Conservation (phyloP, 2,888 invertebrate genomes). For the Lacanobia oleracea region DNA sequence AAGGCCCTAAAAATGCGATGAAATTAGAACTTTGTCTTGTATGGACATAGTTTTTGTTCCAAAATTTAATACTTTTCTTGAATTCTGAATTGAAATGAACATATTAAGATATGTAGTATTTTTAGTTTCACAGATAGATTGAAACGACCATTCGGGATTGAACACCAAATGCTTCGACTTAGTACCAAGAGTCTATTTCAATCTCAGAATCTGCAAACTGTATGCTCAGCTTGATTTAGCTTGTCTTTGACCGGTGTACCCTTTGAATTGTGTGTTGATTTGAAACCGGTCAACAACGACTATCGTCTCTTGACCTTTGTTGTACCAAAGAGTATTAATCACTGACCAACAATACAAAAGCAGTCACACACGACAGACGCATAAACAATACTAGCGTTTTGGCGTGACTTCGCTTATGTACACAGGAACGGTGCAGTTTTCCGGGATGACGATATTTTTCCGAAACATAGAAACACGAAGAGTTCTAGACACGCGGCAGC, state of each 20-base stretch:
- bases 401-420: too few species aligned
- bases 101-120: too few species aligned
- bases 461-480: too few species aligned
- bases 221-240: not conserved
- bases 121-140: not conserved
- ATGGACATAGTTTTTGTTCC: too few species aligned
- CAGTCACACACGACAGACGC: not conserved
- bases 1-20: too few species aligned
- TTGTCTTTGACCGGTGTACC: not conserved
- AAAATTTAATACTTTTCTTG: too few species aligned
- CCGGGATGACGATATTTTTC: not conserved
- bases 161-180: not conserved
- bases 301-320: not conserved
- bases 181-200: not conserved
- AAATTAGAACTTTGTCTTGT: too few species aligned
- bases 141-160: not conserved
- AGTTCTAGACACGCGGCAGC: too few species aligned
- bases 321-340: slow-evolving; percentile 2
- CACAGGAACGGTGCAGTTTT: not conserved
- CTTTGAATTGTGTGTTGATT: not conserved
- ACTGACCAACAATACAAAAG: slow-evolving; percentile 9
- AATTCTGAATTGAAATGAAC: too few species aligned
- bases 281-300: not conserved
- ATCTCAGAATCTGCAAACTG: not conserved
- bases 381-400: not conserved